Percentiles rank a stretch among this genome's conserved stretches.
Conservation (phyloP, 2,113 vertebrate species). For the Arothron firmamentum region DNA sequence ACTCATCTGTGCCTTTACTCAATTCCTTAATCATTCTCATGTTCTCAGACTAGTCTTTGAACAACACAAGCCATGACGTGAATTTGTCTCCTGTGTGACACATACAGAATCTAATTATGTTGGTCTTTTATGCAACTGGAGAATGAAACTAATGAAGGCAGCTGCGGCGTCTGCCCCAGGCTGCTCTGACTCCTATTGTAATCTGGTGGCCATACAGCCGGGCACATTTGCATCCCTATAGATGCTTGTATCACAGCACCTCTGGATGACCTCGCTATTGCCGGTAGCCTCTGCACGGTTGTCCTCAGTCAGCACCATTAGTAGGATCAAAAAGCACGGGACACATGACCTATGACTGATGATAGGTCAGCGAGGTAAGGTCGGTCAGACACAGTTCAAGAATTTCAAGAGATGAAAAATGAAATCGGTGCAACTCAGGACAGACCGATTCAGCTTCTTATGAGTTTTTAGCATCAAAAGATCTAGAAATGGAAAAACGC, state of each 20-base stretch:
- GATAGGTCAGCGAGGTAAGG: slow-evolving; percentile 51
- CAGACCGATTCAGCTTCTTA: slow-evolving; percentile 4
- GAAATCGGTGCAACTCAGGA: slow-evolving; percentile 19
- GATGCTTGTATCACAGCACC: slow-evolving; percentile 50
- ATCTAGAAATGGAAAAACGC: too few relatives aligned
- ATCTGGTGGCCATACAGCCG: slow-evolving; percentile 45
- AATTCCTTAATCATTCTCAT: slow-evolving; percentile 62
- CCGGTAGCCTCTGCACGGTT: slow-evolving; percentile 36
- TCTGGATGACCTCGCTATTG: slow-evolving; percentile 50
- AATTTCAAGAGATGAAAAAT: slow-evolving; percentile 57
- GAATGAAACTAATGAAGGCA: slow-evolving; percentile 62
- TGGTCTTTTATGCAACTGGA: slow-evolving; percentile 54
- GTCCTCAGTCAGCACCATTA: slow-evolving; percentile 55
- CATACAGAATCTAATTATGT: slow-evolving; percentile 50
- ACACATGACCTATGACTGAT: slow-evolving; percentile 54
- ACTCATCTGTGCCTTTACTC: slow-evolving; percentile 53
- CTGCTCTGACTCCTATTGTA: slow-evolving; percentile 55
- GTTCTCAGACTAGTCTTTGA: slow-evolving; percentile 48
- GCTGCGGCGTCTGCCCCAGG: slow-evolving; percentile 59
- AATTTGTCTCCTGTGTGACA: slow-evolving; percentile 64
- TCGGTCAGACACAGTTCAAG: slow-evolving; percentile 64
- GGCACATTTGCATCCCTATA: slow-evolving; percentile 72
- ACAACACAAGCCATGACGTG: slow-evolving; percentile 51
- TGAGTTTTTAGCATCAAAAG: slow-evolving; percentile 1
- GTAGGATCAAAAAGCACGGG: slow-evolving; percentile 42